Conservation (phyloP, 1,140 invertebrate species). For the Eufriesea mexicana region DNA sequence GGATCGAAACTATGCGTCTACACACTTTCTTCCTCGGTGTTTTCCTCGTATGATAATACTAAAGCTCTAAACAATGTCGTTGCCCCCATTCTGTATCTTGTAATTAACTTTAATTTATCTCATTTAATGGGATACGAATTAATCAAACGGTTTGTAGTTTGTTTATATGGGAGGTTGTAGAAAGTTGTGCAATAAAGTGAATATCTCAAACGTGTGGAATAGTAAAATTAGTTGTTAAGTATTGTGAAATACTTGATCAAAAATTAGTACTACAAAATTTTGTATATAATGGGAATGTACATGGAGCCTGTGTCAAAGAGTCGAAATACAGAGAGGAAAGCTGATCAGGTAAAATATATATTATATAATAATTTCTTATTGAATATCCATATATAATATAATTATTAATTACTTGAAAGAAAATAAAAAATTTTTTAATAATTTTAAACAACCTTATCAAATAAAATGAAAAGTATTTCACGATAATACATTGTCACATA, state of each 20-base stretch:
- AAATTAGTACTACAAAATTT: not conserved
- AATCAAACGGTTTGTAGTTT: not conserved
- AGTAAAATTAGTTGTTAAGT: not conserved
- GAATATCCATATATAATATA: too few species aligned
- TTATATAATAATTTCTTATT: not conserved
- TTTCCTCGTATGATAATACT: not conserved
- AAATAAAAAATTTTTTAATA: too few species aligned
- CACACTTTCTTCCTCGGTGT: not conserved
- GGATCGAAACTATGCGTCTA: not conserved
- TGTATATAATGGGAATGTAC: conserved; percentile 29
- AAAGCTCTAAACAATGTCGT: not conserved
- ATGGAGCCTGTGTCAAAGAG: conserved; percentile 20
- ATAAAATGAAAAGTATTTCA: too few species aligned
- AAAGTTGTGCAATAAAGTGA: not conserved
- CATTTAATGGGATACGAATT: not conserved
- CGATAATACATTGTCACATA: too few species aligned
- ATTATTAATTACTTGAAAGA: too few species aligned
- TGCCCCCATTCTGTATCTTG: too few species aligned
- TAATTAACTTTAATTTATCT: too few species aligned
- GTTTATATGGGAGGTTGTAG: too few species aligned
- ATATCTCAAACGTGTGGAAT: conserved; percentile 3
- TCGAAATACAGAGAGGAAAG: conserved; percentile 24
- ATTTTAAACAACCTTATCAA: too few species aligned
- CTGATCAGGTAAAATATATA: not conserved
- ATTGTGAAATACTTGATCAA: not conserved